phyloP scores from a whole-genome alignment of 2,113 vertebrate species.

The Ondatra zibethicus region DNA sequence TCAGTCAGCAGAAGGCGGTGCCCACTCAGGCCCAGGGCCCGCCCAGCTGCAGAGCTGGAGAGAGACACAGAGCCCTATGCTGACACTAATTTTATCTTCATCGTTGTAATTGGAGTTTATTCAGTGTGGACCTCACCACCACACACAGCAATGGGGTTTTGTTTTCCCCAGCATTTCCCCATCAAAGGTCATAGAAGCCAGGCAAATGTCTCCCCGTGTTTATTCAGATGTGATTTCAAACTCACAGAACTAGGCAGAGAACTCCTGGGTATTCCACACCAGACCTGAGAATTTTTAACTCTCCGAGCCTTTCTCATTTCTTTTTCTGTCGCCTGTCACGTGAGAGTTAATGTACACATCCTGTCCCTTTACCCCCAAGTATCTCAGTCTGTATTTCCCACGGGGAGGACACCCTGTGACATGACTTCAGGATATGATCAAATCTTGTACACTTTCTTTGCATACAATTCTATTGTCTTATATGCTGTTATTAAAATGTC shows the following conservation, averaged over 20 bases:
- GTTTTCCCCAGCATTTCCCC: not conserved
- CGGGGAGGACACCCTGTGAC: not conserved
- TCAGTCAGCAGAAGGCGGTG: not conserved
- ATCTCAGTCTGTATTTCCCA: not conserved
- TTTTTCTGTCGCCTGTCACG: not conserved
- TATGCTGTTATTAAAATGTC: not conserved
- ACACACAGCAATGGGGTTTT: rapidly evolving
- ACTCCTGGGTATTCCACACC: rapidly evolving
- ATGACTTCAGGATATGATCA: not conserved
- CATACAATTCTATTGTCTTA: not conserved
- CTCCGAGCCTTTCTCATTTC: not conserved
- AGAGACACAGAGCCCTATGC: rapidly evolving
- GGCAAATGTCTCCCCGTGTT: not conserved
- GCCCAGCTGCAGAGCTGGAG: not conserved
- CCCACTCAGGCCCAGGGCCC: not conserved
- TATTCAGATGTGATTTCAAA: conserved; percentile 30
- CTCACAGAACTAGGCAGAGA: not conserved
- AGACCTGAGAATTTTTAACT: no score
- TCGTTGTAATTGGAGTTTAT: not conserved
- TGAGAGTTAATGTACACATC: not conserved
- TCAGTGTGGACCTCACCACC: rapidly evolving
- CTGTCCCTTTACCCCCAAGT: not conserved
- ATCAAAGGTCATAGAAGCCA: not conserved
- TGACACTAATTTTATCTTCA: not conserved
- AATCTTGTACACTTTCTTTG: not conserved